Base-by-base conservation (phyloP, 2,888 invertebrate genomes). In the Dioctria rufipes region DNA sequence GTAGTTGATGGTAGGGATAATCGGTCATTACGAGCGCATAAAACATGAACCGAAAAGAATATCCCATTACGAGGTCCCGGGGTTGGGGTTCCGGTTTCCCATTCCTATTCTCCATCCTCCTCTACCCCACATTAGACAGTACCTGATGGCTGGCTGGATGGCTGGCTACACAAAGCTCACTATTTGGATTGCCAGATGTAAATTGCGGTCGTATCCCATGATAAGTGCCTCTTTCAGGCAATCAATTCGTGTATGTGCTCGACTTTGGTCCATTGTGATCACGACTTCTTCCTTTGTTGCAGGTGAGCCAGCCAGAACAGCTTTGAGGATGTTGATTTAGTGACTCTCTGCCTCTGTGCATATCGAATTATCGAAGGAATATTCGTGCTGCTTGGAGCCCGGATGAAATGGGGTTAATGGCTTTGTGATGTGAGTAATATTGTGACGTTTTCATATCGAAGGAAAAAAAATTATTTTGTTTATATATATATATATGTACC, bases 101-200 rank as follows among this genome's bases (percentile, higher is more conserved):
- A 51, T 8, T 37, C 43, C 5, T 13, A 2, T 60, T 42, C 43
- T 6, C 9, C n/a, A 8, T 11, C 3, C 37, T 13, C 25, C 3
- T 58, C 67, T 25, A 54, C 51, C 5, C 8, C 9, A 13, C 39
- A 6, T 6, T 25, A 25, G 25, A 25, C 25, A 25, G 25, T 25
- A 25, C 25, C 25, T 25, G 25, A 42, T 58, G 58, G 58, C 42
- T 37, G 69, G 43, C 69, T 49, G 69, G 37, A 11, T 25, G 37
- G 71, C n/a, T 71, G 71, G 54, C 71, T 51, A 49, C 54, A 73
- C 58, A 78, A 65, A 63, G 46, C 63, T 61, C 63, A 63, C 78
- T 80, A 82, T 82, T 82, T 82, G 81, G 80, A 81, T 81, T 82
- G 82, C 82, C 81, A 82, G 82, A 82, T 82, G 82, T 82, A 82